Percentiles rank a stretch among this genome's conserved stretches.
These are phyloP conservation scores for Eulemur rubriventer DNA, from an alignment of 2,797 vertebrate species.

Conservation along the genomic window DNA sequence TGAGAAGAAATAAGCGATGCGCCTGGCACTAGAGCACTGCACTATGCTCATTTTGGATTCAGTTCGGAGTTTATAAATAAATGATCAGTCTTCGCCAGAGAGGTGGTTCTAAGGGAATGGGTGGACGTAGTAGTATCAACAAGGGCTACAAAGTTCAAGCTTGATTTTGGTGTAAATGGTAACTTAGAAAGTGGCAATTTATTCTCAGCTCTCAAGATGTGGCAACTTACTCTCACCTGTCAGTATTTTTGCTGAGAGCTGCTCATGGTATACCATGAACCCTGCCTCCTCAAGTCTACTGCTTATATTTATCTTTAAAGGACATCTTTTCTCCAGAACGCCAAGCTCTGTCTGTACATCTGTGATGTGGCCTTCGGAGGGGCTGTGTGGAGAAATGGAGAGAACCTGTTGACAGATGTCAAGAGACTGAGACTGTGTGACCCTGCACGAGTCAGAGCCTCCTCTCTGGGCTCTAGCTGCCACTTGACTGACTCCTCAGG, in stretches of 20 bases:
- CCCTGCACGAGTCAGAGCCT: not conserved
- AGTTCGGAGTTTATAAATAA: not conserved
- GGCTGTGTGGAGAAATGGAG: not conserved
- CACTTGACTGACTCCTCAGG: not conserved
- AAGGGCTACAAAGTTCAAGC: not conserved
- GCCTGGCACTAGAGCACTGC: not conserved
- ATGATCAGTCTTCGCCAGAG: not conserved
- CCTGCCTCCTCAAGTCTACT: not conserved
- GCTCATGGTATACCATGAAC: not conserved
- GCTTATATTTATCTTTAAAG: conserved; percentile 3
- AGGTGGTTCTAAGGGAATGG: not conserved
- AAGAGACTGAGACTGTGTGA: not conserved
- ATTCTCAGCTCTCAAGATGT: not conserved
- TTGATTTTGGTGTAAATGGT: conserved; percentile 5
- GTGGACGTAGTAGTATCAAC: not conserved
- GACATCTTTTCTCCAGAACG: not conserved
- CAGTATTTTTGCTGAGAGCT: not conserved
- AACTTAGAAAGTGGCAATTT: not conserved
- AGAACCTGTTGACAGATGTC: not conserved
- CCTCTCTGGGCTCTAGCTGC: not conserved
- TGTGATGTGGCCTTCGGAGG: not conserved
- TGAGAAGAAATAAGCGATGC: not conserved
- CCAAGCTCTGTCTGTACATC: not conserved
- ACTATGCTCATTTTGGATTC: conserved; percentile 7
- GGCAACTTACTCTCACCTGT: not conserved